These are phyloP conservation scores for Matsumyia berberina DNA, from an alignment of 2,888 invertebrate genomes.

Conservation along the genomic window DNA sequence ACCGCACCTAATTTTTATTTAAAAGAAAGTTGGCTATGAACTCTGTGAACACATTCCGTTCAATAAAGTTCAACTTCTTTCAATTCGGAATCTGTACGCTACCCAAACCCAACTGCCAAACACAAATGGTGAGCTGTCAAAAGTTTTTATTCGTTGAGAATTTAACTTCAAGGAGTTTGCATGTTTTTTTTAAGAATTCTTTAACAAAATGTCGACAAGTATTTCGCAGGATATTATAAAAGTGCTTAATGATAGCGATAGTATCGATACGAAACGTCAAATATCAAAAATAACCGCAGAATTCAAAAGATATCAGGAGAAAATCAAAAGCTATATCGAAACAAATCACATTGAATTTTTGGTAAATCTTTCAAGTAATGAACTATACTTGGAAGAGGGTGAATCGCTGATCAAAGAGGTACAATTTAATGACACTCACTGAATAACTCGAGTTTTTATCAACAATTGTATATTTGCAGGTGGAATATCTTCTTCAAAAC, in stretches of 20 bases:
- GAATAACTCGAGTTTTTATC: not conserved
- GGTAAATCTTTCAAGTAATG: conserved; percentile 81
- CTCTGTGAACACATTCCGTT: conserved; percentile 4
- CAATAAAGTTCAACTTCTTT: not conserved
- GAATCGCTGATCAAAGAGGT: conserved; percentile 80
- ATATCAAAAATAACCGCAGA: conserved; percentile 81
- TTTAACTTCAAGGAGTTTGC: not conserved
- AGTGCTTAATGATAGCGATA: conserved; percentile 76
- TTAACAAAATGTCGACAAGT: conserved; percentile 66
- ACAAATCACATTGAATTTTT: conserved; percentile 83
- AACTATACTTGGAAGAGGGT: conserved; percentile 81
- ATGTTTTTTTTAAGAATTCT: not conserved
- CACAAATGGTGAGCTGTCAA: conserved; percentile 37
- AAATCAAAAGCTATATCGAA: conserved; percentile 82
- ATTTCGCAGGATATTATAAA: conserved; percentile 77
- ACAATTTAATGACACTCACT: not conserved
- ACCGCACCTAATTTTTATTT: too few species aligned
- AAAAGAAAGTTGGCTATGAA: not conserved
- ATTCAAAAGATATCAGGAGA: conserved; percentile 81
- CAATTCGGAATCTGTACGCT: not conserved
- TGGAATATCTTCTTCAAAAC: conserved; percentile 79
- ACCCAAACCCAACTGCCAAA: not conserved
- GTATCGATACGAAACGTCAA: conserved; percentile 79
- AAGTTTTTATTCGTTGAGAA: conserved; percentile 33
- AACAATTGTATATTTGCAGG: conserved; percentile 47